These are phyloP conservation scores for Rhincodon typus DNA, from an alignment of 2,797 vertebrate genomes.

Conservation along the genomic window DNA sequence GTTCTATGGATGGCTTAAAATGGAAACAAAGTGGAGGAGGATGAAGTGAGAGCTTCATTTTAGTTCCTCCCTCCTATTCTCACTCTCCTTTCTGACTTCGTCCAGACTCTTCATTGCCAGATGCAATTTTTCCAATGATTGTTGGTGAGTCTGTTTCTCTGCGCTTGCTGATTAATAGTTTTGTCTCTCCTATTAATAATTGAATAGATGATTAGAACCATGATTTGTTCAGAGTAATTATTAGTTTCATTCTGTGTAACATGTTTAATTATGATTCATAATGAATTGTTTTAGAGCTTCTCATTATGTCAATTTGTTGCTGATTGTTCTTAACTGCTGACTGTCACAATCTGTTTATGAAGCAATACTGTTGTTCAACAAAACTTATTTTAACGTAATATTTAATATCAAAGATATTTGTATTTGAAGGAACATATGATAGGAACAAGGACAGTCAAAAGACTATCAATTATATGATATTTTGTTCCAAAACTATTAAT, in stretches of 20 bases:
- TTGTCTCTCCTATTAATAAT: neutral
- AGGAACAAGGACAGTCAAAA: neutral
- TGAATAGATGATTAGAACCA: slow-evolving; percentile 1
- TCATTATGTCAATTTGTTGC: neutral
- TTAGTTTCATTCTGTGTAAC: neutral
- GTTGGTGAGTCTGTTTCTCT: neutral
- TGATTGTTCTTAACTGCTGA: neutral
- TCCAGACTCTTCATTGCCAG: neutral
- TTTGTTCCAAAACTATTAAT: neutral
- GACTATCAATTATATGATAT: neutral
- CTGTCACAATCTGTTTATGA: neutral
- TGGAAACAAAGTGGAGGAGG: neutral
- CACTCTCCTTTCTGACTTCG: neutral
- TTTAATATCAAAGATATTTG: neutral
- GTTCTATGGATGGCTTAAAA: no score
- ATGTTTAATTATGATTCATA: slow-evolving; percentile 1
- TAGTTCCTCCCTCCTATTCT: neutral
- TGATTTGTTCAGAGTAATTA: slow-evolving; percentile 27
- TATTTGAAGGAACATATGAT: neutral
- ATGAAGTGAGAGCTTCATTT: neutral
- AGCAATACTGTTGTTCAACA: neutral
- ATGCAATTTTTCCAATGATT: neutral
- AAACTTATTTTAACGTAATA: neutral
- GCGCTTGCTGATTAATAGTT: neutral
- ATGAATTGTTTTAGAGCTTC: neutral